Percentiles rank a stretch among this genome's conserved stretches.
These are phyloP conservation scores for Hipposideros larvatus DNA, from an alignment of 2,797 vertebrate genomes.

Conservation along the genomic window DNA sequence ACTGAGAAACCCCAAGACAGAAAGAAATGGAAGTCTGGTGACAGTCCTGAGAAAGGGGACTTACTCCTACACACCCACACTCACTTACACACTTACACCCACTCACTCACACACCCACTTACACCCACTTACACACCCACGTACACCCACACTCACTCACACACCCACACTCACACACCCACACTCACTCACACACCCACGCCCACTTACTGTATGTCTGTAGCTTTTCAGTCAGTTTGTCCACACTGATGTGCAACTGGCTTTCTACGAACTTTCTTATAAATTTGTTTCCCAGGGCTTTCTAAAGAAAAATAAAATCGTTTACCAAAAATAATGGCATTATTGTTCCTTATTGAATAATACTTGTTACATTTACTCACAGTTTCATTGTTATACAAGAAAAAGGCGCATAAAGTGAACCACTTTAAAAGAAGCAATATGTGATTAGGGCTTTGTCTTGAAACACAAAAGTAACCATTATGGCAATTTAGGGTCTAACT, in stretches of 20 bases:
- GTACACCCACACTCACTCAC: neutral
- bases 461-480: neutral
- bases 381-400: neutral
- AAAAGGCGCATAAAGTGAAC: neutral
- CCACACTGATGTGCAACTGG: slow-evolving; percentile 83
- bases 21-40: neutral
- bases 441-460: neutral
- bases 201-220: slow-evolving; percentile 78
- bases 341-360: neutral
- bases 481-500: neutral
- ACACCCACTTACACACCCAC: accelerated
- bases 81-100: accelerated
- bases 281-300: slow-evolving; percentile 84
- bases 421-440: neutral
- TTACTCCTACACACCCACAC: too few relatives aligned
- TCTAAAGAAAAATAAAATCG: slow-evolving; percentile 81
- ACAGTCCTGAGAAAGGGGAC: neutral
- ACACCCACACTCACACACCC: neutral
- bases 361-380: too few relatives aligned
- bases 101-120: neutral
- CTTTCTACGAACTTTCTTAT: slow-evolving; percentile 86
- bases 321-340: neutral
- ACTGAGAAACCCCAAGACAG: neutral
- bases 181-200: neutral
- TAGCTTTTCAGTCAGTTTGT: slow-evolving; percentile 81